Base-by-base conservation (phyloP, 2,888 invertebrate species). In the Entomobrya multifasciata region DNA sequence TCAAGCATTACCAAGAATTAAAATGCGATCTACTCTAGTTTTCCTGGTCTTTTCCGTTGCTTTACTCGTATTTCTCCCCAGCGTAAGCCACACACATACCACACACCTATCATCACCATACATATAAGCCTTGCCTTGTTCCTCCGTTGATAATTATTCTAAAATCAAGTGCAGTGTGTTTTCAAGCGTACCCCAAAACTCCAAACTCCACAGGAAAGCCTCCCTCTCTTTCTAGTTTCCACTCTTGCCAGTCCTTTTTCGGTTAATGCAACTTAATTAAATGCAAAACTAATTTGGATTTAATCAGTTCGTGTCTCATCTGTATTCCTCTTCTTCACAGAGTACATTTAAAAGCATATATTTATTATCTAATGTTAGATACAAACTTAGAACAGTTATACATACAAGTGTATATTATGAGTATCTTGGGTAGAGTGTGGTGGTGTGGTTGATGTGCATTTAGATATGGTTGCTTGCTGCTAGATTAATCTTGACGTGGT, bases 271-370 rank as follows among this genome's bases (percentile, higher is more conserved):
- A 80, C 86, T 80, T 86, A 86, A 86, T 86, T 86, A 86, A 79
- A 86, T 86, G 86, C 80, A 86, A 86, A 86, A 86, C 80, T 80
- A 86, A 86, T 86, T 86, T 80, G 72, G 62, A 86, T 74, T 79
- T 86, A 86, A 86, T 86, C 86, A 86, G 72, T 62, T 60, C 52
- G 36, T 62, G 86, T 79, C 86, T 85, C 85, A 78, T 86, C 47
- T 70, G 70, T 41, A 62, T 62, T 30, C 30, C 36, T 62, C 62
- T 62, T 62, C 70, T 36, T 20, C 10, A 57, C 20, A 20, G 47
- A 70, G 20, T 3, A 70, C 10, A 11, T 70, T 44, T 70, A 44
- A 44, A 70, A 70, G 47, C 70, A 70, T 27, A 70, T 41, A 17
- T 41, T 13, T 60, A 60, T 25, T 60, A 60, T 17, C 25, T 22